These are phyloP conservation scores for Lasiommata megera DNA, from an alignment of 2,888 invertebrate genomes.

Conservation along the genomic window DNA sequence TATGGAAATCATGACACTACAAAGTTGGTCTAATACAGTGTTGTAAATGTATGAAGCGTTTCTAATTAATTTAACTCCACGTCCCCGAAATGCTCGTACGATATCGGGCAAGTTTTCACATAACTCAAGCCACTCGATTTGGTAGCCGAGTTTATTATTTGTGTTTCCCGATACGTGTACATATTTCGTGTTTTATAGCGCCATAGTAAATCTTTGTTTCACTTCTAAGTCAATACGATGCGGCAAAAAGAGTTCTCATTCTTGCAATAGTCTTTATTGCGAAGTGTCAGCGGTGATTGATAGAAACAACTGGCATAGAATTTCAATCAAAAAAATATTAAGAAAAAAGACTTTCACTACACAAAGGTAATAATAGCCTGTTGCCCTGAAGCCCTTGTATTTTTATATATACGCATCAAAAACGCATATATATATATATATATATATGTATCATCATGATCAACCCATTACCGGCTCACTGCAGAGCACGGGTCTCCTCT, in stretches of 20 bases:
- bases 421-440: too few relatives aligned
- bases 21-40: too few relatives aligned
- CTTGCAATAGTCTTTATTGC: background rate
- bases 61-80: slow-evolving; percentile 44
- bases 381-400: too few relatives aligned
- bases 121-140: slow-evolving; percentile 78
- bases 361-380: too few relatives aligned
- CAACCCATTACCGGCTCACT: too few relatives aligned
- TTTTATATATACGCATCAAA: too few relatives aligned
- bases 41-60: slow-evolving; percentile 24
- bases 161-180: slow-evolving; percentile 52
- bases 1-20: too few relatives aligned
- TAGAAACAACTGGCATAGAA: too few relatives aligned
- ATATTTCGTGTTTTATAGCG: slow-evolving; percentile 59
- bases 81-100: slow-evolving; percentile 47
- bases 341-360: too few relatives aligned
- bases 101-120: slow-evolving; percentile 72
- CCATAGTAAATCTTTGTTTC: slow-evolving; percentile 52
- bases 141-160: slow-evolving; percentile 74
- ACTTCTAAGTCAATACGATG: slow-evolving; percentile 34
- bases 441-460: too few relatives aligned
- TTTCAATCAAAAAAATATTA: too few relatives aligned
- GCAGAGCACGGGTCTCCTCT: too few relatives aligned
- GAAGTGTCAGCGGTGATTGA: background rate
- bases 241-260: slow-evolving; percentile 12